Evolutionary conservation across 2,113 vertebrate genomes (phyloP).

Genomic region (Cepphus grylle): DNA sequence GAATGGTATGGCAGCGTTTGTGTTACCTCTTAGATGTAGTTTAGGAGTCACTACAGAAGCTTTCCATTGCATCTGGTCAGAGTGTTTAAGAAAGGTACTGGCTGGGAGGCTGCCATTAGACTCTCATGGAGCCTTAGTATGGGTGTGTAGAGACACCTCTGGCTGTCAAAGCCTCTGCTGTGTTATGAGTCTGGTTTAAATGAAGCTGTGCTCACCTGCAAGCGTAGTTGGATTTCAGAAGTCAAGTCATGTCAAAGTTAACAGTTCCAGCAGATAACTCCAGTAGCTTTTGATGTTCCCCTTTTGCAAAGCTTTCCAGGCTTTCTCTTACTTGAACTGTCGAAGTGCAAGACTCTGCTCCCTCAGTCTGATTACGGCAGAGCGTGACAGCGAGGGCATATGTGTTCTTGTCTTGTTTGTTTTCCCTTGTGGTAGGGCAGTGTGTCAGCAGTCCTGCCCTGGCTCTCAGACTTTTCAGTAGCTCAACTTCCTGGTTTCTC

Average conservation of each 20-base stretch:
- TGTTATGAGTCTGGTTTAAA: not conserved
- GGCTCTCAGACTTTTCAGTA: not conserved
- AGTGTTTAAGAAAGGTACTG: not conserved
- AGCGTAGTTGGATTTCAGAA: not conserved
- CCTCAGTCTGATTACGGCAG: not conserved
- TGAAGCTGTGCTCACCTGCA: not conserved
- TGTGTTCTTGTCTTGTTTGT: not conserved
- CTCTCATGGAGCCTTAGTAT: not conserved
- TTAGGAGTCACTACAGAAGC: not conserved
- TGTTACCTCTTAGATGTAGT: not conserved
- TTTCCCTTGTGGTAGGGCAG: not conserved
- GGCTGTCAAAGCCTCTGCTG: not conserved
- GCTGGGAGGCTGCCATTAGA: not conserved
- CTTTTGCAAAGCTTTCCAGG: not conserved
- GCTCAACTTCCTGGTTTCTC: not conserved
- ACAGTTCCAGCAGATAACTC: not conserved
- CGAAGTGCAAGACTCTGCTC: not conserved
- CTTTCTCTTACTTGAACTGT: not conserved
- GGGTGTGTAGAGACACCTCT: not conserved
- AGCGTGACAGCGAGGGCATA: not conserved
- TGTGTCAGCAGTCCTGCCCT: not conserved
- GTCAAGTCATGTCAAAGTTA: not conserved
- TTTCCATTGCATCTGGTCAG: not conserved
- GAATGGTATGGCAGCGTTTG: not conserved
- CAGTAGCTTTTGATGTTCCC: not conserved